Evolutionary conservation across 2,888 invertebrate species (phyloP), one percentile per base, ranked within the genome.

Genomic region (Arge pagana): DNA sequence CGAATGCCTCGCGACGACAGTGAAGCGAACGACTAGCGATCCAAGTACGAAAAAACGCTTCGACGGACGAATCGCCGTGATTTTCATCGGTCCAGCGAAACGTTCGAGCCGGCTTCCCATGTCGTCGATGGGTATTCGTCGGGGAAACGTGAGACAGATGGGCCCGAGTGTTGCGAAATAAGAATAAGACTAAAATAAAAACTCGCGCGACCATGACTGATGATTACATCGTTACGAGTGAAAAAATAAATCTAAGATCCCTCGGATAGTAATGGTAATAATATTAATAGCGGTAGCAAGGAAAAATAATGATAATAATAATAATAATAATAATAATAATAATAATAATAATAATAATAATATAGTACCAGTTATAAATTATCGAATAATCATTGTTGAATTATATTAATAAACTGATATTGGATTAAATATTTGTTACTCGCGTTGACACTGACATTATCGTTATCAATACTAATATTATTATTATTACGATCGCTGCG

Each of bases 361-460:
- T n/a, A n/a, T n/a, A n/a, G n/a, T n/a, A n/a, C n/a, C n/a, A n/a
- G n/a, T n/a, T n/a, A n/a, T n/a, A n/a, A n/a, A n/a, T n/a, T n/a
- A n/a, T n/a, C n/a, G n/a, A n/a, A n/a, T n/a, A n/a, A n/a, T n/a
- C n/a, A n/a, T n/a, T n/a, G n/a, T 23, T 21, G 23, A 45, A 21
- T 33, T 13, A 45, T 23, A 45, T 23, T 30, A 42, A n/a, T n/a
- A n/a, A 42, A 42, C 28, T 45, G 15, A 33, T 45, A 33, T 33
- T 45, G 33, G 33, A 55, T 61, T 61, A 61, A 63, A 61, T 58
- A 62, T 51, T 50, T 45, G 54, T 55, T 62, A 59, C 55, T 56
- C 56, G 52, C 53, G 53, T 59, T 57, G 59, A 55, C 54, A 57
- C 15, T 26, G 50, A 48, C 57, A 55, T 58, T 59, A 56, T 58